A percentile compares a stretch with the other conserved stretches of the same genome.
phyloP scores from a whole-genome alignment of 1,140 invertebrate species.

The Antheraea mylitta region DNA sequence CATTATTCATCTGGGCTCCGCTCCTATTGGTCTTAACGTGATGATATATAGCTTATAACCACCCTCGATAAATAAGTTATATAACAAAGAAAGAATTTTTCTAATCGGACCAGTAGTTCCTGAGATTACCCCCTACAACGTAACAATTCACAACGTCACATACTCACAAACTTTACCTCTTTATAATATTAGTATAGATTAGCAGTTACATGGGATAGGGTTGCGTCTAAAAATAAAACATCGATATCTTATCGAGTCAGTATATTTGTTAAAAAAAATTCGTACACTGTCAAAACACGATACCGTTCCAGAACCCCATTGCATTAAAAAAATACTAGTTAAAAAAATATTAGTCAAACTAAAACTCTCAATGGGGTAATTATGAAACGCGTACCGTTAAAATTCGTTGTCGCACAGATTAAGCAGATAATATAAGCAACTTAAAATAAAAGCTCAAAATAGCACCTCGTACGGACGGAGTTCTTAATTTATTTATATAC shows the following conservation, averaged over 20 bases:
- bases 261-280: slow-evolving; percentile 74
- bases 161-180: too few species aligned
- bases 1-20: too few species aligned
- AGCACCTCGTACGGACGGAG: slow-evolving; percentile 27
- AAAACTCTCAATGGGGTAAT: slow-evolving; percentile 62
- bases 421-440: slow-evolving; percentile 24
- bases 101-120: too few species aligned
- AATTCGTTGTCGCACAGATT: slow-evolving; percentile 58
- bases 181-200: too few species aligned
- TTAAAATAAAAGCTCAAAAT: slow-evolving; percentile 21
- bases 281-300: slow-evolving; percentile 48
- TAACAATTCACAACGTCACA: too few species aligned
- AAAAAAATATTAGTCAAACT: slow-evolving; percentile 32
- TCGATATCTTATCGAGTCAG: slow-evolving; percentile 49
- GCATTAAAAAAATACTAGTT: slow-evolving; percentile 54
- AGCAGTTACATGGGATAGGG: neutral
- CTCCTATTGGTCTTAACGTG: too few species aligned
- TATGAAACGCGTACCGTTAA: slow-evolving; percentile 72
- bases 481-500: slow-evolving; percentile 21
- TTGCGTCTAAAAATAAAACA: slow-evolving; percentile 9
- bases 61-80: too few species aligned
- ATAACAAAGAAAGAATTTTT: too few species aligned
- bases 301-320: slow-evolving; percentile 77
- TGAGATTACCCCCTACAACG: too few species aligned
- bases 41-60: too few species aligned